Percentiles rank a stretch among this genome's conserved stretches.
phyloP scores from a whole-genome alignment of 2,797 vertebrate genomes.

The Sebastes iracundus region DNA sequence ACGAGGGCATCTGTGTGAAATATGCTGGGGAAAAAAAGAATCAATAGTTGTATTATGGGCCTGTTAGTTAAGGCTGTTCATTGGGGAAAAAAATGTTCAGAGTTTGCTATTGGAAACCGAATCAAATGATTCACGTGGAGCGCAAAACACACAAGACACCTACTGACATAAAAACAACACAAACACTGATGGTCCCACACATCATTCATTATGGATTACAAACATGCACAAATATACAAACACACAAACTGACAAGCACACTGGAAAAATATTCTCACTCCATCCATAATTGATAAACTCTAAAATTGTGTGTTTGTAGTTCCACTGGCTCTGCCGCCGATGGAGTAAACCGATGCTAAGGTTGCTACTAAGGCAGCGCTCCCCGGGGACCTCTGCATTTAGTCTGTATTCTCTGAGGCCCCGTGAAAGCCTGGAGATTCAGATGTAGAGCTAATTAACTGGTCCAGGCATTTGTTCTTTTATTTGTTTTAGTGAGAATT shows the following conservation, averaged over 20 bases:
- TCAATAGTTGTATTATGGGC: constrained; percentile 28
- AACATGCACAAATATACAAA: constrained; percentile 62
- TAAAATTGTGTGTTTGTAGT: constrained; percentile 54
- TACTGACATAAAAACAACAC: constrained; percentile 49
- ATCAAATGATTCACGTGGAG: not conserved
- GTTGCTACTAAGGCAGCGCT: constrained; percentile 32
- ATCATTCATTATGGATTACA: constrained; percentile 73
- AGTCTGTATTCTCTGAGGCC: constrained; percentile 37
- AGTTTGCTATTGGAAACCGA: constrained; percentile 12
- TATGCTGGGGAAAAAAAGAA: constrained; percentile 8
- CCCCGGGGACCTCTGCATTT: constrained; percentile 36
- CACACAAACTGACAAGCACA: constrained; percentile 33
- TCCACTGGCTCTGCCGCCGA: constrained; percentile 39
- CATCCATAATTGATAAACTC: constrained; percentile 76
- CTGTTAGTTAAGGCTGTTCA: constrained; percentile 25
- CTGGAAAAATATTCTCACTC: constrained; percentile 42
- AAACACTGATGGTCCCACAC: constrained; percentile 37
- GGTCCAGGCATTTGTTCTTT: constrained; percentile 16
- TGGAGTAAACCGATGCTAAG: constrained; percentile 56
- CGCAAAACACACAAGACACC: constrained; percentile 35
- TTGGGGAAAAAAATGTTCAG: not conserved
- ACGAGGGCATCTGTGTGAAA: constrained; percentile 23
- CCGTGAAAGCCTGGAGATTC: constrained; percentile 31
- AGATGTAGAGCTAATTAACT: constrained; percentile 50
- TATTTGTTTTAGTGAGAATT: constrained; percentile 31